Conservation (phyloP, 2,113 vertebrate genomes). For the Gopherus evgoodei region DNA sequence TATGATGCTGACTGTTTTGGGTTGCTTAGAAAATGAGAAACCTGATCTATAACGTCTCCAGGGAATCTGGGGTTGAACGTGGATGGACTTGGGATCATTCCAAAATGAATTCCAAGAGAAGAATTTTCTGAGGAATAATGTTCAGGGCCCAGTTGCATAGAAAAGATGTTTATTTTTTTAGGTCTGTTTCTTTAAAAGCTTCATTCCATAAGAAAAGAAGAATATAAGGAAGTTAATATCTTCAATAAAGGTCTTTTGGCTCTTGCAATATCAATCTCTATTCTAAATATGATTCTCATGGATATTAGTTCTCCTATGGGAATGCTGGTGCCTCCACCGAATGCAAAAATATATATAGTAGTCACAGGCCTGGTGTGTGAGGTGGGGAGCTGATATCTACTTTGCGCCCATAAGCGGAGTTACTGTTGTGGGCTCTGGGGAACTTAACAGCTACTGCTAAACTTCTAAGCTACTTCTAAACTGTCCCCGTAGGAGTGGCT, state of each 20-base stretch:
- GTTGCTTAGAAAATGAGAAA: accelerated
- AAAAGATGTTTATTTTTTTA: accelerated
- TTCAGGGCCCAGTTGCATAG: background rate
- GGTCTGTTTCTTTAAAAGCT: background rate
- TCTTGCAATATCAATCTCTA: background rate
- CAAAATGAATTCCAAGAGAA: background rate
- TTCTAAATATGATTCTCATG: background rate
- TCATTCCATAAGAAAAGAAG: background rate
- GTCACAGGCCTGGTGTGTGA: accelerated
- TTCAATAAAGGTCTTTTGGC: background rate
- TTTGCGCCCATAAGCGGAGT: background rate
- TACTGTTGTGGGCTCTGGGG: background rate
- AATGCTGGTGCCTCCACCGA: accelerated
- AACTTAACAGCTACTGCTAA: background rate
- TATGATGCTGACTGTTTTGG: background rate
- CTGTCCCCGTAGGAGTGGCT: too few relatives aligned
- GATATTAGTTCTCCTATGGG: background rate
- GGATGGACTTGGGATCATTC: accelerated
- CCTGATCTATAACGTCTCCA: accelerated
- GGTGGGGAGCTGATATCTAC: accelerated
- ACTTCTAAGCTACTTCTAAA: background rate
- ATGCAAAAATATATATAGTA: background rate
- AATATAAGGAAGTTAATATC: background rate
- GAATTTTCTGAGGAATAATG: background rate
- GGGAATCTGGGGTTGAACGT: background rate